Evolutionary conservation across 64 coral and sea anemone species (phyloP), one percentile per base, ranked within the genome.

Genomic region (Anthopleura sola): DNA sequence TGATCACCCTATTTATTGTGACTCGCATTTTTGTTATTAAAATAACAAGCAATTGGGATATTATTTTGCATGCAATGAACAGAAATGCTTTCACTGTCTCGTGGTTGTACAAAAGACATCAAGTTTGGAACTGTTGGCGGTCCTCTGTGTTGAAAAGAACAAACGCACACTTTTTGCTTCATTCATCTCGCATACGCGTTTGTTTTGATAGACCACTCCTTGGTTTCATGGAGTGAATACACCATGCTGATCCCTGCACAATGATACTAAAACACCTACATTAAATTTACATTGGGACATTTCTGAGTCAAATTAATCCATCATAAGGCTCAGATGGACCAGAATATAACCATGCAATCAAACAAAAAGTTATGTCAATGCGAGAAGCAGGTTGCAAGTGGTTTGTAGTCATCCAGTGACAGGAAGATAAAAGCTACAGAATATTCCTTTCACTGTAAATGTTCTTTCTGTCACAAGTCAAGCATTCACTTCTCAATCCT

Each of bases 41-140:
- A 16, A 34, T 62, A 71, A 71, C 66, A 15, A 36, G 66, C 66
- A 71, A 71, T 34, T 71, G n/a, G 12, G 66, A 71, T 32, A 71
- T 66, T 66, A 66, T 71, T 79, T 79, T 47, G 76, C 76, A 79
- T 79, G 76, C 37, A 79, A 48, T 79, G 18, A 79, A 38, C 21
- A 79, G 76, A 79, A 44, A 48, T 38, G 13, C 75, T 77, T 77
- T 77, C 31, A 40, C 31, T 77, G 75, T 37, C 75, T 77, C 75
- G 75, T 77, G 75, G 75, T 79, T 23, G 76, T 24, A 79, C 76
- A 79, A 79, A 77, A 26, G 76, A 79, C 76, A 44, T 48, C 76
- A 44, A 79, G 34, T 9, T 79, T 79, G 7, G 37, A 24, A 24
- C 34, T 79, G 76, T 44, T 20, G 76, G 76, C 76, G 37, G 34